Percentiles rank a stretch among this genome's conserved stretches.
These are phyloP conservation scores for Cephus spinipes DNA, from an alignment of 2,888 invertebrate genomes.

Conservation along the genomic window DNA sequence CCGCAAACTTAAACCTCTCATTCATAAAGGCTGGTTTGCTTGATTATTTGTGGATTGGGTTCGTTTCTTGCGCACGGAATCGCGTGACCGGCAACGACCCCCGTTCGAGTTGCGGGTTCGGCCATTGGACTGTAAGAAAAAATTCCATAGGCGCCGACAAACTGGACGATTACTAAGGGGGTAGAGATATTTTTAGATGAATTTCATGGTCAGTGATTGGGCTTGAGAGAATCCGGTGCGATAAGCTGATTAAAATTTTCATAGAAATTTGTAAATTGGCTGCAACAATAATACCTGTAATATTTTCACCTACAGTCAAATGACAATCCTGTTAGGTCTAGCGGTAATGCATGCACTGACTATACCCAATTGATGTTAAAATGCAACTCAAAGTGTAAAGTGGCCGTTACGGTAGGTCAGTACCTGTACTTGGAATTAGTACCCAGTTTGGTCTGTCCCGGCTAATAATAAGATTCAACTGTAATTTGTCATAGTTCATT, in stretches of 20 bases:
- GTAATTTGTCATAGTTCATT: neutral
- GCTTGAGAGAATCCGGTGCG: neutral
- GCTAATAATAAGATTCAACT: neutral
- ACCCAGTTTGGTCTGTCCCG: neutral
- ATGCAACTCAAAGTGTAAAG: neutral
- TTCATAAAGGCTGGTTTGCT: neutral
- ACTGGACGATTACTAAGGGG: neutral
- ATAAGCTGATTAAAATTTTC: neutral
- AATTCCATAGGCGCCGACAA: neutral
- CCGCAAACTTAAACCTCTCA: neutral
- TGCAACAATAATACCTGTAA: neutral
- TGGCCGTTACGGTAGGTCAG: neutral
- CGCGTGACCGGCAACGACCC: neutral
- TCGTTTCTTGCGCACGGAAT: neutral
- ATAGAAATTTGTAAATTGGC: neutral
- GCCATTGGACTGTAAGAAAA: neutral
- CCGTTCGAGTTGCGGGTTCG: neutral
- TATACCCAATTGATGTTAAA: neutral
- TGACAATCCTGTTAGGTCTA: neutral
- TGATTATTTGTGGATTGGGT: neutral
- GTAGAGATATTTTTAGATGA: neutral
- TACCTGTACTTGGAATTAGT: neutral
- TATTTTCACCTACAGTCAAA: neutral
- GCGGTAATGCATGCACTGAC: neutral
- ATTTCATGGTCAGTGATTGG: neutral